Base-by-base conservation (phyloP, 1,140 invertebrate species). In the Telenomus remus region DNA sequence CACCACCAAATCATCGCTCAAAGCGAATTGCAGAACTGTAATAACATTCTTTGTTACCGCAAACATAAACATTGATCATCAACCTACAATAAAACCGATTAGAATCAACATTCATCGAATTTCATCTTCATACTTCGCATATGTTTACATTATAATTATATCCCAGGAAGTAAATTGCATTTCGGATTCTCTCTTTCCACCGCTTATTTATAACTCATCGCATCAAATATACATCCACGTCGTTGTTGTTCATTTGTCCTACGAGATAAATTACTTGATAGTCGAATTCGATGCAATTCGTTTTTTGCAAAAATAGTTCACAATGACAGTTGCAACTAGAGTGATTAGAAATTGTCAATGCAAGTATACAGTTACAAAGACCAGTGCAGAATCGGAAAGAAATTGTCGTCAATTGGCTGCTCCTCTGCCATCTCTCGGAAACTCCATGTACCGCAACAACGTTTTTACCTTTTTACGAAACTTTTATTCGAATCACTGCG, bases 391-490 rank as follows among this genome's bases (percentile, higher is more conserved):
- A 27, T 69, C 44, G 11, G 43, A 54, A 69, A 73, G 69, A 61
- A 73, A 70, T 56, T 65, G 60, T 73, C 44, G 68, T 61, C 49
- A 69, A 78, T 79, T 79, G 70, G 65, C 70, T 54, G 68, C 78
- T 66, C 73, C 71, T 68, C 78, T 75, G 86, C 86, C 86, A 87
- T 86, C 86, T 87, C 76, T 86, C 79, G 85, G 83, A 76, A 72
- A 75, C 42, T 68, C 56, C 50, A 9, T 63, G 85, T 80, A 87
- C 80, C 53, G 69, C 68, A 50, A 76, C 63, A 47, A 57, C 80
- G 64, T 84, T 86, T 86, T 86, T 85, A 84, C 72, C 69, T 65
- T 65, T 65, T 73, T 73, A 35, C 70, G 55, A 70, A 80, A 80
- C 51, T 53, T 19, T 13, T 33, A 59, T 53, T 60, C 11, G 42